Evolutionary conservation across 2,797 vertebrate genomes (phyloP), one percentile per base, ranked within the genome.

Genomic region (Mormyrus proboscirostris): DNA sequence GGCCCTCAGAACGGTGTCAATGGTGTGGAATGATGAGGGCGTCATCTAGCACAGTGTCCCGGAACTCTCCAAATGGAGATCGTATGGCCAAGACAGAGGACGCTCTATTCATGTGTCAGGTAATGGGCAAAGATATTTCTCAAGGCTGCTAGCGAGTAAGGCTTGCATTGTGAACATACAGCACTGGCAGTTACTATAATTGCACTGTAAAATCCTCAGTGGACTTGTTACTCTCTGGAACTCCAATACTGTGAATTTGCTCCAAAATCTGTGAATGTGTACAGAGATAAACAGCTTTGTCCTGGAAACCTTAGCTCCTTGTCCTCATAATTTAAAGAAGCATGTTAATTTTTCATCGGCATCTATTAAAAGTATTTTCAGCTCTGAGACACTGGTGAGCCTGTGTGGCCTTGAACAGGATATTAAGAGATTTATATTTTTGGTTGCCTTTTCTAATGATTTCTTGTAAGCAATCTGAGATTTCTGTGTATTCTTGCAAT

Each of bases 181-280:
- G 33, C 47, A 88, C 87, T 65, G 62, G 62, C 62, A 65, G 62
- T 65, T 65, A 10, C 62, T 65, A 4, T 29, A 65, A 65, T 65
- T 29, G 62, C 9, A 29, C 25, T 76, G 65, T 69, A 69, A 69
- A 69, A 22, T 82, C 41, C 19, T 47, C 57, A 50, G n/a, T 49
- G 44, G 59, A 44, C n/a, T 76, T 62, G 25, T 65, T 88, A 19
- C 19, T 62, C 87, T 69, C 41, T 73, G 47, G n/a, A 88, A 8
- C 7, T 88, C 22, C 57, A 50, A 76, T 88, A 88, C 65, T 88
- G 87, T 88, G 87, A 88, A 88, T 47, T 33, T 88, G 47, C 57
- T 69, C 19, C 3, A 65, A 65, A 49, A 65, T 57, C 38, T 65
- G 4, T 62, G 62, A 88, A 88, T 88, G 62, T 53, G 22, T 33